Conservation (phyloP, 2,113 vertebrate species). For the Cyrtonyx montezumae region DNA sequence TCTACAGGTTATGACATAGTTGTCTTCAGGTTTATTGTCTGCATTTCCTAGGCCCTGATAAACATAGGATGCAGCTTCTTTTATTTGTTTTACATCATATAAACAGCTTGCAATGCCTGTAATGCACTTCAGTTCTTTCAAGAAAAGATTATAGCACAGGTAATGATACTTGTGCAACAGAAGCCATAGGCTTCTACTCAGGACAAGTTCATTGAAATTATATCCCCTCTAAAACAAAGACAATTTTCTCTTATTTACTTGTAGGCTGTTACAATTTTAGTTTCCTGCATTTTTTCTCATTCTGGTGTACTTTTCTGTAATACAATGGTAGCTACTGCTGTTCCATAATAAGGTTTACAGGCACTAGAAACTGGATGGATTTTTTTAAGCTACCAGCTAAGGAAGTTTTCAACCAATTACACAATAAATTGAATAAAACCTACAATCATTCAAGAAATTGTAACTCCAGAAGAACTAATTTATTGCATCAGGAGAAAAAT, state of each 20-base stretch:
- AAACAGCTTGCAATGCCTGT: background rate
- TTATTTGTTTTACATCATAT: background rate
- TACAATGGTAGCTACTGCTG: background rate
- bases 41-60: background rate
- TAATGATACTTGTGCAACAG: background rate
- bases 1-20: background rate
- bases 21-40: background rate
- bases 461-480: background rate
- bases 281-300: background rate
- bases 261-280: background rate
- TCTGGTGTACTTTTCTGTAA: background rate
- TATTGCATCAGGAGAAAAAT: slow-evolving; percentile 22
- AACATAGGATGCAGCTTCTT: background rate
- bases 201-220: background rate
- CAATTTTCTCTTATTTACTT: background rate
- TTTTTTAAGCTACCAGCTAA: slow-evolving; percentile 9
- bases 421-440: slow-evolving; percentile 49
- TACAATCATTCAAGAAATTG: slow-evolving; percentile 5
- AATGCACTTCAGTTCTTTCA: background rate
- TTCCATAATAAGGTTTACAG: slow-evolving; percentile 23
- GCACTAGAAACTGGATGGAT: background rate
- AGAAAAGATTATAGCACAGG: background rate
- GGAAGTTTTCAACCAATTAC: slow-evolving; percentile 44
- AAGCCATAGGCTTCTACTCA: background rate
- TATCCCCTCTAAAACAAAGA: background rate